Evolutionary conservation across 2,888 invertebrate genomes (phyloP).

Genomic region (Stenurella melanura): DNA sequence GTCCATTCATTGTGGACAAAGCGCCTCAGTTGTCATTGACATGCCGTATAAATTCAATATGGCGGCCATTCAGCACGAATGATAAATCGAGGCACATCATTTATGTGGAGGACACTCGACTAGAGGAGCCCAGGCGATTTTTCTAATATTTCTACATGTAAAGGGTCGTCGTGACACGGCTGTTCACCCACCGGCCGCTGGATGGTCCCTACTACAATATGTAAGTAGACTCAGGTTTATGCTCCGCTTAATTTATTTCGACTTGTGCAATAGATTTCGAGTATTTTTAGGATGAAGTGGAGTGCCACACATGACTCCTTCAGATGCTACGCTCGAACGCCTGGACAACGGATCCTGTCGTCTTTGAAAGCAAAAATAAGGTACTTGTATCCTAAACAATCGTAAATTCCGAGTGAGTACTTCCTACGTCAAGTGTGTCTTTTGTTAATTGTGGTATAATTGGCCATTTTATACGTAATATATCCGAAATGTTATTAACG

Average conservation of each 20-base stretch:
- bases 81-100: slow-evolving; percentile 66
- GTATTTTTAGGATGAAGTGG: slow-evolving; percentile 17
- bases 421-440: background rate
- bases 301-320: slow-evolving; percentile 8
- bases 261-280: slow-evolving; percentile 7
- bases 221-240: slow-evolving; percentile 38
- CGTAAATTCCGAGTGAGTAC: background rate
- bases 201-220: slow-evolving; percentile 35
- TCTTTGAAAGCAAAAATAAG: background rate
- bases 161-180: slow-evolving; percentile 34
- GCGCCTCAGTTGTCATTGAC: slow-evolving; percentile 64
- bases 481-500: too few relatives aligned
- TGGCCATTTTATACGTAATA: too few relatives aligned
- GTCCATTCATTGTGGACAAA: slow-evolving; percentile 62
- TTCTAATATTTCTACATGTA: slow-evolving; percentile 41
- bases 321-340: slow-evolving; percentile 1
- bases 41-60: slow-evolving; percentile 64
- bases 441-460: background rate
- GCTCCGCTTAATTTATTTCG: slow-evolving; percentile 44
- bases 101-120: slow-evolving; percentile 57
- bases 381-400: background rate
- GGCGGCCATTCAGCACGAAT: slow-evolving; percentile 63
- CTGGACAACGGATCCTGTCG: background rate
- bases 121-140: slow-evolving; percentile 43
- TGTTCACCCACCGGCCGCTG: slow-evolving; percentile 13